phyloP scores from a whole-genome alignment of 2,888 invertebrate species.

The Protodeltote pygarga region DNA sequence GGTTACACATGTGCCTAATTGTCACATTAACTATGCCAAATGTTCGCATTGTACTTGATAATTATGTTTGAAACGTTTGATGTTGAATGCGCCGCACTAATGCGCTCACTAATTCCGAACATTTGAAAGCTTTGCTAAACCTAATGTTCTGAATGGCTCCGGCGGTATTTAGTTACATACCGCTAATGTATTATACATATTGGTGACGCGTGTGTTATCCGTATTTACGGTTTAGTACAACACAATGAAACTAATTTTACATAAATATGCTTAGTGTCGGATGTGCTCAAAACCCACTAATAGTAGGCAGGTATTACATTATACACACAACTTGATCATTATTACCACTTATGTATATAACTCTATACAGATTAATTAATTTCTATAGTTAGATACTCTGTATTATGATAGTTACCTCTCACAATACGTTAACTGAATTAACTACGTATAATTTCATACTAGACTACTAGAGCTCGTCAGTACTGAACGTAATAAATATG shows the following conservation, averaged over 20 bases:
- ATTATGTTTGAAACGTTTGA: slow-evolving; percentile 39
- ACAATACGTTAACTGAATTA: no score
- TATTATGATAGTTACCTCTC: no score
- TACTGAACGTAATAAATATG: slow-evolving; percentile 10
- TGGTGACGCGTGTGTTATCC: not conserved
- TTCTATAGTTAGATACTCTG: no score
- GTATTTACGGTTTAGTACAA: not conserved
- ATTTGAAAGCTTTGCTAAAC: slow-evolving; percentile 15
- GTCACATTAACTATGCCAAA: slow-evolving; percentile 34
- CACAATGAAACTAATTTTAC: no score
- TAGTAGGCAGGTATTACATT: no score
- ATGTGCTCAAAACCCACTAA: no score
- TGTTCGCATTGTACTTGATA: slow-evolving; percentile 29
- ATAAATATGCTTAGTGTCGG: no score
- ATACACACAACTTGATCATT: no score
- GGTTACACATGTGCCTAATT: slow-evolving; percentile 28
- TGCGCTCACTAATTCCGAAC: slow-evolving; percentile 18
- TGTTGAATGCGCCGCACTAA: slow-evolving; percentile 27
- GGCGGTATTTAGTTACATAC: not conserved
- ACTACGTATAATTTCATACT: slow-evolving; percentile 1
- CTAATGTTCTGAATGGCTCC: slow-evolving; percentile 7
- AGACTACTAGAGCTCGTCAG: slow-evolving; percentile 3
- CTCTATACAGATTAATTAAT: no score
- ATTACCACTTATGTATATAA: no score
- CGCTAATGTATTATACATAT: not conserved